A percentile compares a stretch with the other conserved stretches of the same genome.
phyloP scores from a whole-genome alignment of 2,113 vertebrate species.

The Megalops atlanticus region DNA sequence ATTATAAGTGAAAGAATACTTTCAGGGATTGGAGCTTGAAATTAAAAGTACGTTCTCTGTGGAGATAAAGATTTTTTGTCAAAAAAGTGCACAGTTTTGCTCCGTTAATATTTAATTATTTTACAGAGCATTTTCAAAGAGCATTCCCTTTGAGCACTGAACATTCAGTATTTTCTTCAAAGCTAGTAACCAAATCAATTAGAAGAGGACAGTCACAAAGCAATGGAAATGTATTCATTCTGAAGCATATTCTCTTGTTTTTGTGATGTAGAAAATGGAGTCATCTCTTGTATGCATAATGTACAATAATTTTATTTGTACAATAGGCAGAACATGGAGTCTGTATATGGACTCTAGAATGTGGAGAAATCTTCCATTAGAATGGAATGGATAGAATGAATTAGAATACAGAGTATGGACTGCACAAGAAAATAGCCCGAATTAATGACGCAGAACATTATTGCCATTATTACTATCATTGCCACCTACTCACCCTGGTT shows the following conservation, averaged over 20 bases:
- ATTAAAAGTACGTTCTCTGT: neutral
- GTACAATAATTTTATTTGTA: too few species aligned
- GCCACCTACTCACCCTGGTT: too few species aligned
- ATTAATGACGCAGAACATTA: neutral
- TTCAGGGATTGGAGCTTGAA: neutral
- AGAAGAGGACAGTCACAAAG: neutral
- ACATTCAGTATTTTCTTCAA: neutral
- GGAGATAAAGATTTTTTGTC: neutral
- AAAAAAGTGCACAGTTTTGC: neutral
- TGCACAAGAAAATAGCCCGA: neutral
- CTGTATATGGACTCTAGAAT: neutral
- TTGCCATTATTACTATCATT: too few species aligned
- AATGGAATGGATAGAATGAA: neutral
- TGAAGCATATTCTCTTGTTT: neutral
- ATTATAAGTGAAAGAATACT: neutral
- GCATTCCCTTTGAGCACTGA: neutral
- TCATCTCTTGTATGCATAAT: neutral
- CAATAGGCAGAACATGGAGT: too few species aligned
- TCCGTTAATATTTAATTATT: neutral
- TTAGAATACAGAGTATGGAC: neutral
- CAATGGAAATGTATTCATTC: neutral
- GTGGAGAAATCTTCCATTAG: neutral
- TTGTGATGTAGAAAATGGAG: neutral
- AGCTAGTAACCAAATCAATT: neutral
- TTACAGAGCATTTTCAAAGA: neutral